phyloP scores from a whole-genome alignment of 2,113 vertebrate species.

The Cephalopterus ornatus region DNA sequence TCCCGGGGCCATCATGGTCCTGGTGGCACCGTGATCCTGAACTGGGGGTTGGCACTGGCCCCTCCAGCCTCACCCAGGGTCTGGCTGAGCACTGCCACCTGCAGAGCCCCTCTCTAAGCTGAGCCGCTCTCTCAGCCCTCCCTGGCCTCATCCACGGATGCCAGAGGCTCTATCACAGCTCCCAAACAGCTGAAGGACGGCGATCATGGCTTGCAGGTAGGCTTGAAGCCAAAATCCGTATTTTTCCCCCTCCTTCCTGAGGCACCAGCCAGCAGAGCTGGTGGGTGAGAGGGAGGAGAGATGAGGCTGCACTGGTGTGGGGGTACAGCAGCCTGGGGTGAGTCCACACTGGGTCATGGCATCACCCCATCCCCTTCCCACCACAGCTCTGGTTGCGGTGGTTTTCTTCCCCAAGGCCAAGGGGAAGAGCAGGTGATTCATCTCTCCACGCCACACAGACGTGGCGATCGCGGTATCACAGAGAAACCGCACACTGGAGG shows the following conservation, averaged over 20 bases:
- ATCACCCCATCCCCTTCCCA: neutral
- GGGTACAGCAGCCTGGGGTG: neutral
- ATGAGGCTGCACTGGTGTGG: rapidly evolving
- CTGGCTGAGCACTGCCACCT: neutral
- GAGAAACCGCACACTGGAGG: neutral
- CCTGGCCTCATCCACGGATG: rapidly evolving
- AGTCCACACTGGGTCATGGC: neutral
- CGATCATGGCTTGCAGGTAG: rapidly evolving
- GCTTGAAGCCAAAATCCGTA: neutral
- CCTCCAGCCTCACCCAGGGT: neutral
- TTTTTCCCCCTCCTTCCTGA: neutral
- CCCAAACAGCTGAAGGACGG: neutral
- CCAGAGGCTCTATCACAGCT: neutral
- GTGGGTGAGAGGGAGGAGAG: neutral
- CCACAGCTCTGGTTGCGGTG: rapidly evolving
- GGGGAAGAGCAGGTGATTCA: neutral
- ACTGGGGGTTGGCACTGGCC: rapidly evolving
- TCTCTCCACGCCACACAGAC: rapidly evolving
- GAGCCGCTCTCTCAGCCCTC: neutral
- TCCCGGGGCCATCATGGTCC: rapidly evolving
- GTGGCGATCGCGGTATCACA: neutral
- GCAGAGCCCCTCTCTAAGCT: neutral
- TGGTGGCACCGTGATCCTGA: rapidly evolving
- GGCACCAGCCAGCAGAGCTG: neutral
- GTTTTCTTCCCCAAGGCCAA: neutral